Evolutionary conservation across 2,797 vertebrate genomes (phyloP).

Genomic region (Aulostomus chinensis): DNA sequence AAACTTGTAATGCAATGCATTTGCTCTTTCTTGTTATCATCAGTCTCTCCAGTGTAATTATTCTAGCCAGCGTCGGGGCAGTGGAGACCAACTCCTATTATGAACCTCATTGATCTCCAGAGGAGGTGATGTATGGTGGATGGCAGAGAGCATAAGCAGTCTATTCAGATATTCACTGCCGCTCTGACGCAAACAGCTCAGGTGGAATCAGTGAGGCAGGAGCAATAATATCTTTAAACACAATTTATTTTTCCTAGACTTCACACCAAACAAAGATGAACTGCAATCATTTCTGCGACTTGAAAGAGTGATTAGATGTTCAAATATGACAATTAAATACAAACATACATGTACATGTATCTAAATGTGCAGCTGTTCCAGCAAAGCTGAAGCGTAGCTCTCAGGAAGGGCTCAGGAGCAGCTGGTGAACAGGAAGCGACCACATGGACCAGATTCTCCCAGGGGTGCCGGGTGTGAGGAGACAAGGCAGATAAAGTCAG

Average conservation of each 20-base stretch:
- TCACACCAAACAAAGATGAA: no score
- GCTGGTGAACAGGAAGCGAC: no score
- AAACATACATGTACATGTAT: no score
- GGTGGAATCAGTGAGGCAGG: constrained; percentile 3
- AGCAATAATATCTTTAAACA: not conserved
- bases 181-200: constrained; percentile 19
- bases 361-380: no score
- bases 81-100: constrained; percentile 52
- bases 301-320: no score
- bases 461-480: no score
- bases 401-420: no score
- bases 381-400: no score
- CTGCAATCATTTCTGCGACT: no score
- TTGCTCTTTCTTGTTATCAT: constrained; percentile 40
- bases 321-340: no score
- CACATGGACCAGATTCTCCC: no score
- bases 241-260: not conserved
- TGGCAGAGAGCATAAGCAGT: constrained; percentile 15
- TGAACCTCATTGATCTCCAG: constrained; percentile 60
- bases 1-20: constrained; percentile 38
- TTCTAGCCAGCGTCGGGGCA: constrained; percentile 57
- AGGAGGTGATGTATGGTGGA: constrained; percentile 35
- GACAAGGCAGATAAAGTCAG: no score
- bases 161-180: constrained; percentile 23
- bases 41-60: constrained; percentile 57